Base-by-base conservation (phyloP, 1,140 invertebrate species). In the Zaprionus capensis region DNA sequence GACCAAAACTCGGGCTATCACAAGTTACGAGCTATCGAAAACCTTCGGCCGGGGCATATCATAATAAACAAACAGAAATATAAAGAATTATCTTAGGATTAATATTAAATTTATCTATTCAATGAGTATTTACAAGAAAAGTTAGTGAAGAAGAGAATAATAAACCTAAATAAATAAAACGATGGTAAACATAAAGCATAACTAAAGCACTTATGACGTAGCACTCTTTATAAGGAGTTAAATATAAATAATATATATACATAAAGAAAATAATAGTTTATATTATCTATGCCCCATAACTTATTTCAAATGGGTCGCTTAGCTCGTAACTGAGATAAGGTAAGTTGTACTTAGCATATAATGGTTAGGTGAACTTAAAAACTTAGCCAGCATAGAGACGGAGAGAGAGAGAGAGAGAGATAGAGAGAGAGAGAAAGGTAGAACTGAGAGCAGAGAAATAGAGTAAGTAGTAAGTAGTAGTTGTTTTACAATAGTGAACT, bases 401-500 rank as follows among this genome's bases (percentile, higher is more conserved):
- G 14, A 59, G 5, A 57, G n/a, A 53, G 34, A 75, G 55, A 34
- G n/a, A 58, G 38, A 65, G 14, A 76, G 63, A 76, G 46, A 26
- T 4, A 4, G 6, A 14, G 61, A 59, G n/a, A 51, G 20, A 34
- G n/a, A 57, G 51, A 22, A 46, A 51, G 34, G 26, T 12, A 57
- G 38, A 22, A 46, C 17, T 9, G 14, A 59, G 20, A 34, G 34
- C 26, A 55, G 41, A 46, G 41, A 17, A 9, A 17, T 17, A 17
- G 41, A 44, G 41, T 44, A 58, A 41, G 24, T 56, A 63, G 36
- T 20, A 59, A 31, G 69, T 64, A 62, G 59, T 62, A 46, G n/a
- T 68, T 63, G 49, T 76, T 87, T 87, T 78, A 85, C 81, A 76
- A 76, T 87, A 80, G 67, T 74, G 78, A 87, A 88, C 84, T 87